Evolutionary conservation across 2,888 invertebrate genomes (phyloP).

Genomic region (Vesta saturnalis): DNA sequence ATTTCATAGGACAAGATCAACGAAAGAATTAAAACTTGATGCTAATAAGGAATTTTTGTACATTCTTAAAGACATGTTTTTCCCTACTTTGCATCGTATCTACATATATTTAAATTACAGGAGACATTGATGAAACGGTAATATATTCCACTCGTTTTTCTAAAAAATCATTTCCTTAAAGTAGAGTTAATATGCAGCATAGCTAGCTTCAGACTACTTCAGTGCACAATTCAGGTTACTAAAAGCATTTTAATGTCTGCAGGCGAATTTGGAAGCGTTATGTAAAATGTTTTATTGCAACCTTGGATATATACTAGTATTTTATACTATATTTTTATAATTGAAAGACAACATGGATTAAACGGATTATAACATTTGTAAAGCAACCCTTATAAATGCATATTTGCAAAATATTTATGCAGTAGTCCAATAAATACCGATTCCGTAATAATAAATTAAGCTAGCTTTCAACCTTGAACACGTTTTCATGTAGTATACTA

Average conservation of each 20-base stretch:
- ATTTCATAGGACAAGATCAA: too few species aligned
- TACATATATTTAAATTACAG: constrained; percentile 1
- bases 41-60: background rate
- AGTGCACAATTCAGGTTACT: background rate
- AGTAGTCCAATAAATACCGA: too few species aligned
- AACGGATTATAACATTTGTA: too few species aligned
- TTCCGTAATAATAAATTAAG: too few species aligned
- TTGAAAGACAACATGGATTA: too few species aligned
- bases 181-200: background rate
- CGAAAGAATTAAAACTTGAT: background rate
- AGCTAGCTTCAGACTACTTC: background rate
- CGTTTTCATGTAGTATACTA: too few species aligned
- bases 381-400: too few species aligned
- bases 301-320: too few species aligned
- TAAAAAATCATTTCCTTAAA: background rate
- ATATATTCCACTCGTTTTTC: background rate
- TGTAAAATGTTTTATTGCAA: too few species aligned
- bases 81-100: background rate
- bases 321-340: too few species aligned
- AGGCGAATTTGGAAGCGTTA: background rate
- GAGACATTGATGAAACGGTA: background rate
- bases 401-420: too few species aligned
- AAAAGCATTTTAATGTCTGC: background rate
- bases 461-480: too few species aligned
- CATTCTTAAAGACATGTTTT: background rate